Evolutionary conservation across 2,888 invertebrate species (phyloP).

Genomic region (Argyra leucocephala): DNA sequence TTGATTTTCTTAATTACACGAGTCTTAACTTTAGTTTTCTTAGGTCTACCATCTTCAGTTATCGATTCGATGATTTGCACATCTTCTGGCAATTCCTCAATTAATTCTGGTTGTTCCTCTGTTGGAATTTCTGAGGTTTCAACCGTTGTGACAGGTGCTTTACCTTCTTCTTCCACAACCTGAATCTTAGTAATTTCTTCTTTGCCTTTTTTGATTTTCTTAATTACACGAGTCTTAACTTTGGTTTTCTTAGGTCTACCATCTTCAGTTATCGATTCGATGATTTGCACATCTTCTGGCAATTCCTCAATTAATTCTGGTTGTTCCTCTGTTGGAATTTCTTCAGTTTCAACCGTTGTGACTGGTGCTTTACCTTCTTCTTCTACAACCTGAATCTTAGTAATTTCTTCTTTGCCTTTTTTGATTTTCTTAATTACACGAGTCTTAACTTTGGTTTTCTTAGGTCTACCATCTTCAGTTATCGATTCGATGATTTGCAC

Average conservation of each 20-base stretch:
- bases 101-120: constrained; percentile 24
- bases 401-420: constrained; percentile 37
- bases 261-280: constrained; percentile 23
- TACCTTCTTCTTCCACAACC: constrained; percentile 38
- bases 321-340: constrained; percentile 23
- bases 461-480: constrained; percentile 35
- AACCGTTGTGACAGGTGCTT: constrained; percentile 35
- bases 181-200: constrained; percentile 39
- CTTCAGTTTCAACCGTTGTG: constrained; percentile 31
- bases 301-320: constrained; percentile 26
- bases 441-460: constrained; percentile 29
- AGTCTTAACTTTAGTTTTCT: constrained; percentile 27
- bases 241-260: constrained; percentile 31
- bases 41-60: constrained; percentile 24
- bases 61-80: constrained; percentile 40
- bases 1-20: constrained; percentile 25
- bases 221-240: constrained; percentile 33
- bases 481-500: constrained; percentile 13
- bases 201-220: constrained; percentile 35
- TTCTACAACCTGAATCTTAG: constrained; percentile 42
- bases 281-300: constrained; percentile 23
- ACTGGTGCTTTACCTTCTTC: constrained; percentile 35
- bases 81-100: constrained; percentile 27
- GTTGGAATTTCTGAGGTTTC: constrained; percentile 28
- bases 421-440: constrained; percentile 28